Percentiles rank a stretch among this genome's conserved stretches.
Conservation (phyloP, 2,113 vertebrate species). For the Motacilla alba region DNA sequence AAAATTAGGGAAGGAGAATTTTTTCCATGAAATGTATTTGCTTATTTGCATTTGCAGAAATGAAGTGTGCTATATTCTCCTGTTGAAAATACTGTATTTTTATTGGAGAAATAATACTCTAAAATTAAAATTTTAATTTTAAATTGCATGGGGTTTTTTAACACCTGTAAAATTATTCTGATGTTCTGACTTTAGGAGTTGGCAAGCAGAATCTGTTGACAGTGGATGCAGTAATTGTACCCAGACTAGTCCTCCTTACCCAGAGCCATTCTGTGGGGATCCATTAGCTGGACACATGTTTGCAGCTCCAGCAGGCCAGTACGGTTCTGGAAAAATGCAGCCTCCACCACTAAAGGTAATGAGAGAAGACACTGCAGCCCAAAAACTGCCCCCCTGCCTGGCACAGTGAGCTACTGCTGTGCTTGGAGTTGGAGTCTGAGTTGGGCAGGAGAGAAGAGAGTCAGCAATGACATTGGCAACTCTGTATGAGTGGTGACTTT, state of each 20-base stretch:
- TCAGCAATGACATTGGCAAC: not conserved
- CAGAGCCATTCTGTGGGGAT: slow-evolving; percentile 78
- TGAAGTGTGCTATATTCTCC: not conserved
- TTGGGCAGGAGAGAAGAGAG: not conserved
- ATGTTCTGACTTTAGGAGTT: slow-evolving; percentile 79
- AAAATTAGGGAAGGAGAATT: not conserved
- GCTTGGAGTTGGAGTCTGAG: not conserved
- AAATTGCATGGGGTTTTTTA: not conserved
- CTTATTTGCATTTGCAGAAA: not conserved
- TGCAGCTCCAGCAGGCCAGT: slow-evolving; percentile 76
- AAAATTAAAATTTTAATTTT: not conserved
- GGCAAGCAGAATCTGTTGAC: slow-evolving; percentile 95
- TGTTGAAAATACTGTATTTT: not conserved
- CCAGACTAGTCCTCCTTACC: slow-evolving; percentile 78
- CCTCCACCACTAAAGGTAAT: slow-evolving; percentile 79
- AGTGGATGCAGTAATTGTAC: slow-evolving; percentile 94
- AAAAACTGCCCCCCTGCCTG: not conserved
- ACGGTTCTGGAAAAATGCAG: slow-evolving; percentile 69
- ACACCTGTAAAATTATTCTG: not conserved
- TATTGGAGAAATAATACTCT: not conserved
- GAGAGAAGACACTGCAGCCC: not conserved
- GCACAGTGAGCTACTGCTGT: not conserved
- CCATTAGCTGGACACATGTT: slow-evolving; percentile 66
- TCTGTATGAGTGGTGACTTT: not conserved
- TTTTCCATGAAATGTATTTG: not conserved